These are phyloP conservation scores for Bombus impatiens DNA, from an alignment of 1,140 invertebrate genomes.

Conservation along the genomic window DNA sequence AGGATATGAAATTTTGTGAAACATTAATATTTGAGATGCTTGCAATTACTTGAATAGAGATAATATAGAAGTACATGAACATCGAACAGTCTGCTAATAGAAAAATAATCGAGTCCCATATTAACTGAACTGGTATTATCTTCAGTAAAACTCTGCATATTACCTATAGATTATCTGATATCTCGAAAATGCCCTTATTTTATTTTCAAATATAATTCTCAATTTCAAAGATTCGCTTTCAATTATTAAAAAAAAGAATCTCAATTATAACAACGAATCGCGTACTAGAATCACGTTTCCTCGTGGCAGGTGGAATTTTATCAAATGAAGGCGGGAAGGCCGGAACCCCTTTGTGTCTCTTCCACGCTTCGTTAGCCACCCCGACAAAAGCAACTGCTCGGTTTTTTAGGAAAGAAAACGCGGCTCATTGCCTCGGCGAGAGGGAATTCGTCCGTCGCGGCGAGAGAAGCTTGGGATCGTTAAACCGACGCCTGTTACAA, in stretches of 20 bases:
- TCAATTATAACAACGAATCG: not conserved
- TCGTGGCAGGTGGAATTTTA: not conserved
- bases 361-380: conserved; percentile 4
- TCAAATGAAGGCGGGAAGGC: conserved; percentile 13
- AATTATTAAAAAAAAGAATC: not conserved
- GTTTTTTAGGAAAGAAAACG: conserved; percentile 9
- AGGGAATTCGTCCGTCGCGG: not conserved
- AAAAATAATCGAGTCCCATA: no score
- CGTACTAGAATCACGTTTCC: not conserved
- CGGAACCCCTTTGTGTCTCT: conserved; percentile 21
- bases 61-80: no score
- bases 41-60: no score
- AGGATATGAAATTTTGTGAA: no score
- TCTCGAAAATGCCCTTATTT: not conserved
- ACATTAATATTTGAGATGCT: no score
- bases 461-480: conserved; percentile 15
- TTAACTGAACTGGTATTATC: no score
- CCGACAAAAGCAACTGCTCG: conserved; percentile 32
- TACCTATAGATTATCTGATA: not conserved
- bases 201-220: not conserved
- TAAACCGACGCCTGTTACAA: conserved; percentile 10
- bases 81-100: no score
- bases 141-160: no score
- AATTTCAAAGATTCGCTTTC: no score
- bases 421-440: conserved; percentile 16